Conservation (phyloP, 2,113 vertebrate species). For the Tichodroma muraria region DNA sequence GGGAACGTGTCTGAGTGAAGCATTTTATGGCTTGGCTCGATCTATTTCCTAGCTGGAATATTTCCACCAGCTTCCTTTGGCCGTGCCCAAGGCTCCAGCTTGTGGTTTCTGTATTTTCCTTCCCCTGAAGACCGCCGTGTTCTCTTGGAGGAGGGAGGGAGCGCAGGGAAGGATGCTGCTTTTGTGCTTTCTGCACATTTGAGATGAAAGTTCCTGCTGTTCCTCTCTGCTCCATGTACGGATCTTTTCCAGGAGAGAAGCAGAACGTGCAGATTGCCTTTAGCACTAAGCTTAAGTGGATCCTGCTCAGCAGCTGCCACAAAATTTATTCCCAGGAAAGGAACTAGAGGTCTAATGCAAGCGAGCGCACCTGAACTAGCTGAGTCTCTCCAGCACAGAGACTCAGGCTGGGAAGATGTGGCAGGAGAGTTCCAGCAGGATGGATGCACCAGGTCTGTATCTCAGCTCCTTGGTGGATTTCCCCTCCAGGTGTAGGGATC, state of each 20-base stretch:
- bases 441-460: neutral
- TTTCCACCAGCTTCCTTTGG: constrained; percentile 4
- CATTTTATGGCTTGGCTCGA: constrained; percentile 14
- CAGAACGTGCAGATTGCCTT: neutral
- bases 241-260: neutral
- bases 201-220: neutral
- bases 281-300: neutral
- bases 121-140: neutral
- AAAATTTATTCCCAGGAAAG: neutral
- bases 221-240: rapidly evolving
- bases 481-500: neutral
- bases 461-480: rapidly evolving
- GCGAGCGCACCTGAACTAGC: neutral
- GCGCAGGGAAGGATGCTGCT: neutral
- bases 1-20: constrained; percentile 6
- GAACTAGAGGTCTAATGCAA: neutral
- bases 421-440: neutral
- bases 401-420: neutral
- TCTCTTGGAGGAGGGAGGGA: neutral
- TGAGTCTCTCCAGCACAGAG: neutral
- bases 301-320: neutral
- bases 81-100: neutral
- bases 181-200: neutral
- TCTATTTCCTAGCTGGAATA: constrained; percentile 37
- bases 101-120: constrained; percentile 41